Evolutionary conservation across 2,113 vertebrate species (phyloP).

Genomic region (Enhydra lutris): DNA sequence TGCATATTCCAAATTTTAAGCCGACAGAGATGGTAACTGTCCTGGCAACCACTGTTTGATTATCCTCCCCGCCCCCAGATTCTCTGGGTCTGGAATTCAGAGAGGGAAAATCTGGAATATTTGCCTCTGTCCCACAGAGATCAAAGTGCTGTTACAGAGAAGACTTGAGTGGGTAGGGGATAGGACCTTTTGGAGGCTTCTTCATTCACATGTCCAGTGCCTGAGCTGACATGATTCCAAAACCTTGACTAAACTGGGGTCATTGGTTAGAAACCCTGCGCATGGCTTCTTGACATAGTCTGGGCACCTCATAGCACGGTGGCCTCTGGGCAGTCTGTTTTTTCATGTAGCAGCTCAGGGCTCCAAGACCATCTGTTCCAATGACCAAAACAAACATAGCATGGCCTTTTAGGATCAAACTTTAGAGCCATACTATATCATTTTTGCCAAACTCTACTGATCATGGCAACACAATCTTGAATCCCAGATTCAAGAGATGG

Average conservation of each 20-base stretch:
- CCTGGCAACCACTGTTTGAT: neutral
- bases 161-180: neutral
- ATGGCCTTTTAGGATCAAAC: neutral
- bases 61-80: neutral
- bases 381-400: neutral
- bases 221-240: neutral
- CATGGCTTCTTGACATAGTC: fast-evolving
- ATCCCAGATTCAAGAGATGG: neutral
- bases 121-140: neutral
- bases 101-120: neutral
- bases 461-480: neutral
- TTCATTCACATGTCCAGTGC: neutral
- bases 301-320: neutral
- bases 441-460: neutral
- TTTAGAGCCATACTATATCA: neutral
- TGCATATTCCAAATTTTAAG: neutral
- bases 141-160: neutral
- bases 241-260: neutral
- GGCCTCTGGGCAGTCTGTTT: neutral
- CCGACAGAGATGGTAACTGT: neutral
- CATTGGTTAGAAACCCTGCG: neutral
- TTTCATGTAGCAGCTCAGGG: neutral
- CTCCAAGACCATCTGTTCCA: neutral
- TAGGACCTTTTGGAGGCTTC: neutral
- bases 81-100: neutral